Percentiles rank a stretch among this genome's conserved stretches.
phyloP scores from a whole-genome alignment of 2,888 invertebrate species.

The Pristionchus fissidentatus region DNA sequence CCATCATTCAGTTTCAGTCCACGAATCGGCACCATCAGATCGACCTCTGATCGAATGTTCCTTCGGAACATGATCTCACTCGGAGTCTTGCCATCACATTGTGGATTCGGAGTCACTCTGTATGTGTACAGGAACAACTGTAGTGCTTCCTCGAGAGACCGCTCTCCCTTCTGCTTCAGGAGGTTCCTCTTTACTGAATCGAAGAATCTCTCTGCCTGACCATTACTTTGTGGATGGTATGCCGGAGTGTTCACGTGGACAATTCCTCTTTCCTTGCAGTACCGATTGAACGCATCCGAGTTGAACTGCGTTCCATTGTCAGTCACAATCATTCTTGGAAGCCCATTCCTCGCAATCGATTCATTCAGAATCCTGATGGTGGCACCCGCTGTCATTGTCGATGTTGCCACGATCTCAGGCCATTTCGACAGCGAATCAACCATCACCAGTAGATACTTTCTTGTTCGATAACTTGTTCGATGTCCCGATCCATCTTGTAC shows the following conservation, averaged over 20 bases:
- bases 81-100: neutral
- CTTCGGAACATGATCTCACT: neutral
- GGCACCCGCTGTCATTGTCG: neutral
- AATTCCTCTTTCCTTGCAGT: slow-evolving; percentile 52
- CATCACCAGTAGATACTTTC: neutral
- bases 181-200: slow-evolving; percentile 59
- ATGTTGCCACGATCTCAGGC: neutral
- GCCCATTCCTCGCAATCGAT: neutral
- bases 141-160: neutral
- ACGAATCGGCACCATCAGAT: neutral
- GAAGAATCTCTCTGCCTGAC: slow-evolving; percentile 68
- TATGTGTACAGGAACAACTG: neutral
- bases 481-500: neutral
- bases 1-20: neutral
- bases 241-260: slow-evolving; percentile 60
- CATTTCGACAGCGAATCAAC: neutral
- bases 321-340: neutral
- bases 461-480: neutral
- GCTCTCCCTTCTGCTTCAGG: slow-evolving; percentile 1
- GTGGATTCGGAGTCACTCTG: neutral
- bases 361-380: neutral
- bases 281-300: slow-evolving; percentile 1
- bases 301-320: slow-evolving; percentile 7
- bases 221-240: slow-evolving; percentile 70
- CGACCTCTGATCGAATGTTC: too few relatives aligned